Conservation (phyloP, 2,797 vertebrate species). For the Fratercula arctica region DNA sequence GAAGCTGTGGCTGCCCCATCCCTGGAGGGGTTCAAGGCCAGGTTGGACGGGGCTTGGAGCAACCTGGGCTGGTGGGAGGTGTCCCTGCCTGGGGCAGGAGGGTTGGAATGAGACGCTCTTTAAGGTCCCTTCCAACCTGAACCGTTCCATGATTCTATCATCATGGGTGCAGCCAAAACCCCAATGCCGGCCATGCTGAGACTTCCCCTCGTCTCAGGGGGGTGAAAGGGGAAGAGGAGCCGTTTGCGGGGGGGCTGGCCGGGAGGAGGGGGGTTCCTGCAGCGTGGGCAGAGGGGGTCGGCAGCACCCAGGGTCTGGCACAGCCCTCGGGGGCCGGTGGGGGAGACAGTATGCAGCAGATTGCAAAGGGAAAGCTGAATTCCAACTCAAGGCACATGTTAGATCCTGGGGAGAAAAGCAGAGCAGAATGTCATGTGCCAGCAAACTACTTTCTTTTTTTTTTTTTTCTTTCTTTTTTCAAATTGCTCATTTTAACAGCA, state of each 20-base stretch:
- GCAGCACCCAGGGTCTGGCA: not conserved
- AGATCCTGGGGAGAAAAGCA: not conserved
- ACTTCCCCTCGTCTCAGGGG: not conserved
- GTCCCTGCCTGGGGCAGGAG: too few species aligned
- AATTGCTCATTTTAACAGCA: not conserved
- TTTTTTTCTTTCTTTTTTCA: too few species aligned
- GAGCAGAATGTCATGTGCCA: rapidly evolving
- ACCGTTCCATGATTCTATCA: too few species aligned
- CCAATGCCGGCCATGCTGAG: too few species aligned
- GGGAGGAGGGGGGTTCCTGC: not conserved
- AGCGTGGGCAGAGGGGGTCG: not conserved
- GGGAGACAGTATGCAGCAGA: not conserved
- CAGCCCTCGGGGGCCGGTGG: not conserved
- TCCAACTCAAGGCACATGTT: not conserved
- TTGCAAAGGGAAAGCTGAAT: not conserved
- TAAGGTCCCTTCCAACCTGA: too few species aligned
- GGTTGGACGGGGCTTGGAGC: too few species aligned
- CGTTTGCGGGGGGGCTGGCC: rapidly evolving
- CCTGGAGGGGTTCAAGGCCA: too few species aligned
- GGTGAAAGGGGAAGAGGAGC: not conserved
- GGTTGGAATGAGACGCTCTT: too few species aligned
- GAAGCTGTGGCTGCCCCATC: too few species aligned
- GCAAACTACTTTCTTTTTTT: too few species aligned
- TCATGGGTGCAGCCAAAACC: too few species aligned
- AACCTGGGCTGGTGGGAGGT: too few species aligned